phyloP scores from a whole-genome alignment of 2,888 invertebrate genomes.

The Euzophera pinguis region DNA sequence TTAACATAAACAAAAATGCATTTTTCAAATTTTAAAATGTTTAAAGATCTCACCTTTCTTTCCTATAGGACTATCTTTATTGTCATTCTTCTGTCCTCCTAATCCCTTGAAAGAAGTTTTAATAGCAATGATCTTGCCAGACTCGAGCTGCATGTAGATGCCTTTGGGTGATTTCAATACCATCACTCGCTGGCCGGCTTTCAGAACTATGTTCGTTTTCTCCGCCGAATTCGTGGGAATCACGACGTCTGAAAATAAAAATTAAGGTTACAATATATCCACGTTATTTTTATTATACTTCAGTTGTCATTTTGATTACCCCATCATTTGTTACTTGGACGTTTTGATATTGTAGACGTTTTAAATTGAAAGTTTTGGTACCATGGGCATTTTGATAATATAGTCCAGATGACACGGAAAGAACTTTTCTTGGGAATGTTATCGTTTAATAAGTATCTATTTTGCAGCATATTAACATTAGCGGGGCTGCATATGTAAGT shows the following conservation, averaged over 20 bases:
- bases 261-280: background rate
- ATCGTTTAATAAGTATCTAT: no score
- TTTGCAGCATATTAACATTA: no score
- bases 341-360: no score
- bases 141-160: slow-evolving; percentile 96
- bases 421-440: no score
- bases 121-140: slow-evolving; percentile 96
- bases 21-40: background rate
- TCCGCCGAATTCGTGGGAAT: slow-evolving; percentile 95
- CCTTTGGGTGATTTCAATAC: slow-evolving; percentile 97
- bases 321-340: no score
- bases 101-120: slow-evolving; percentile 86
- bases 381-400: no score
- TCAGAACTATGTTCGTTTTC: slow-evolving; percentile 92
- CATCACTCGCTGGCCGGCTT: slow-evolving; percentile 96
- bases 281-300: no score
- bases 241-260: slow-evolving; percentile 84
- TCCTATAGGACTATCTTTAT: slow-evolving; percentile 59
- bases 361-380: no score
- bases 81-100: slow-evolving; percentile 66
- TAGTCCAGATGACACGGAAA: no score
- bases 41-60: slow-evolving; percentile 55
- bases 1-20: no score
- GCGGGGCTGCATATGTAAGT: no score
- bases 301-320: no score